phyloP scores from a whole-genome alignment of 2,113 vertebrate species.

The Nyctereutes procyonoides region DNA sequence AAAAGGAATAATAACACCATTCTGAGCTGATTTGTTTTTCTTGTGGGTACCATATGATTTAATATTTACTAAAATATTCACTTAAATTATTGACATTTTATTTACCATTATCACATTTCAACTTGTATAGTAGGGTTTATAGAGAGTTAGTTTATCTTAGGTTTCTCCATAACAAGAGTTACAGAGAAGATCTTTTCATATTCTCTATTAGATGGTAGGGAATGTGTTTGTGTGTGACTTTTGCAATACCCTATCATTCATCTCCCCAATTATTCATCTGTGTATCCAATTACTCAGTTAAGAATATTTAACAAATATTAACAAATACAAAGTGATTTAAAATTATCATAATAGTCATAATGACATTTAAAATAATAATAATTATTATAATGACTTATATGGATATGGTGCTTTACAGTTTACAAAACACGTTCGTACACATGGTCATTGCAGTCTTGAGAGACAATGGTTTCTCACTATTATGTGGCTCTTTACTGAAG shows the following conservation, averaged over 20 bases:
- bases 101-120: background rate
- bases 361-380: background rate
- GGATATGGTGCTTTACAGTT: background rate
- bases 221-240: background rate
- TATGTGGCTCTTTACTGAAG: background rate
- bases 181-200: background rate
- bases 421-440: background rate
- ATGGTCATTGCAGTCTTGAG: background rate
- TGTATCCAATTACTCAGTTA: background rate
- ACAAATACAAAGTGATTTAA: too few species aligned
- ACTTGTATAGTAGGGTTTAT: background rate
- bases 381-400: background rate
- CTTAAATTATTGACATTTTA: slow-evolving; percentile 36
- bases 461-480: background rate
- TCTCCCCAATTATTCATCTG: background rate
- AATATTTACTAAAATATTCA: background rate
- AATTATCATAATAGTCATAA: background rate
- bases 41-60: background rate
- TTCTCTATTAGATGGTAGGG: background rate
- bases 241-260: background rate
- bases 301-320: background rate
- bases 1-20: background rate
- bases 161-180: background rate
- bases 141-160: background rate
- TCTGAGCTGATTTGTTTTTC: background rate